Base-by-base conservation (phyloP, 2,113 vertebrate genomes). In the Dasypus novemcinctus region DNA sequence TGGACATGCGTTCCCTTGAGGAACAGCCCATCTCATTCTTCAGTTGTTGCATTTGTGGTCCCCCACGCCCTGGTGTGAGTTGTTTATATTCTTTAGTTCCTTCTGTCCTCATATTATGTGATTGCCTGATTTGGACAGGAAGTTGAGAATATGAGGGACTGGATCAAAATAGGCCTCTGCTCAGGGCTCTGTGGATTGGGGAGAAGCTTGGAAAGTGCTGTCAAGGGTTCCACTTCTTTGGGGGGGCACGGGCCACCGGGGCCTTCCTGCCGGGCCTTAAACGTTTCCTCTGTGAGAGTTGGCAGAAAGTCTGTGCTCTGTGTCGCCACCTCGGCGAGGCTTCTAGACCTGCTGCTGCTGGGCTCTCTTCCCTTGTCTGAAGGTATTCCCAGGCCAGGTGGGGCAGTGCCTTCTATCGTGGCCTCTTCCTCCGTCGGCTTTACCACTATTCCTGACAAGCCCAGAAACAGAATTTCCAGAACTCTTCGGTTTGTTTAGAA, bases 51-150 rank as follows among this genome's bases (percentile, higher is more conserved):
- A 23, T 79, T 63, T 68, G 52, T 74, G 54, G 4, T 2, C 31
- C 5, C 41, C 17, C 8, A 13, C 0, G 41, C 25, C 38, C 14
- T 27, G 7, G 14, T n/a, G 0, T 31, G 43, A 20, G 25, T 27
- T 38, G 9, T 38, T 57, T 29, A 3, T 38, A 18, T 52, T 76
- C 43, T 66, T 25, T 33, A 31, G 15, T 52, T 17, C n/a, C 43
- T 20, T 25, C 71, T 1, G 23, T 23, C 17, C 57, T 68, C 66
- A 46, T 7, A 0, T 33, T 4, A 43, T 43, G 10, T 4, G 49
- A 43, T 57, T 69, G 54, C 20, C 36, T 68, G 75, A 27, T 25
- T 29, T 20, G 68, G 68, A 59, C n/a, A 52, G 36, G 74, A 52
- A 18, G 7, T 1, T n/a, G 75, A 57, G 46, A 33, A n/a, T 33